A percentile compares a stretch with the other conserved stretches of the same genome.
These are phyloP conservation scores for Strigamia transsilvanica DNA, from an alignment of 2,888 invertebrate genomes.

Conservation along the genomic window DNA sequence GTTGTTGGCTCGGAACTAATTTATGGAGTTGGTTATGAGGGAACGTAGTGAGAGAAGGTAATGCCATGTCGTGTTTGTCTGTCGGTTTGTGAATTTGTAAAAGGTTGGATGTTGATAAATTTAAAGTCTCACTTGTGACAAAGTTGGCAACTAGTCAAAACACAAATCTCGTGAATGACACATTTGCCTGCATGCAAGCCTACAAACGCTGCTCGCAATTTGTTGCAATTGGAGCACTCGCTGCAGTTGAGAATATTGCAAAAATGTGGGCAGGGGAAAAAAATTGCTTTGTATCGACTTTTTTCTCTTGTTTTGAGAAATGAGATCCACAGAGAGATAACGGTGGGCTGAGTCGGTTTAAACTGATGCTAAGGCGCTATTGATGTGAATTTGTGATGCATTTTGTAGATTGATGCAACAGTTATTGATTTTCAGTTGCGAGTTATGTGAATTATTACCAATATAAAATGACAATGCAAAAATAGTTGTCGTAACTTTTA, in stretches of 20 bases:
- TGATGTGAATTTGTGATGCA: neutral
- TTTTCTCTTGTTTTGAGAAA: neutral
- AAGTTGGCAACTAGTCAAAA: constrained; percentile 35
- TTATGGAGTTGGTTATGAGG: constrained; percentile 36
- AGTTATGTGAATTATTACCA: neutral
- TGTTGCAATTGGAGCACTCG: constrained; percentile 18
- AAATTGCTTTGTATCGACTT: constrained; percentile 3
- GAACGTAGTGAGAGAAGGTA: constrained; percentile 26
- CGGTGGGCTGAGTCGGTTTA: neutral
- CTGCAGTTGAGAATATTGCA: constrained; percentile 17
- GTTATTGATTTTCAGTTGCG: neutral
- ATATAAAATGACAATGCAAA: neutral
- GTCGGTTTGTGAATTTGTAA: constrained; percentile 41
- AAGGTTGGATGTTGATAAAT: constrained; percentile 43
- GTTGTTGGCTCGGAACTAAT: neutral
- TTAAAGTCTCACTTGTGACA: constrained; percentile 32
- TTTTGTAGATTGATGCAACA: neutral
- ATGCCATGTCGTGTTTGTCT: constrained; percentile 36
- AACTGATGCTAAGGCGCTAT: neutral
- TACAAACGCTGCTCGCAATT: neutral
- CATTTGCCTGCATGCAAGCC: constrained; percentile 28
- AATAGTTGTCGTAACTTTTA: neutral
- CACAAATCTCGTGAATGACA: constrained; percentile 40
- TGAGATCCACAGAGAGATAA: neutral
- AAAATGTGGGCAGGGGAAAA: neutral